A percentile compares a stretch with the other conserved stretches of the same genome.
Evolutionary conservation across 1,140 invertebrate species (phyloP).

Genomic region (Drosophila lini): DNA sequence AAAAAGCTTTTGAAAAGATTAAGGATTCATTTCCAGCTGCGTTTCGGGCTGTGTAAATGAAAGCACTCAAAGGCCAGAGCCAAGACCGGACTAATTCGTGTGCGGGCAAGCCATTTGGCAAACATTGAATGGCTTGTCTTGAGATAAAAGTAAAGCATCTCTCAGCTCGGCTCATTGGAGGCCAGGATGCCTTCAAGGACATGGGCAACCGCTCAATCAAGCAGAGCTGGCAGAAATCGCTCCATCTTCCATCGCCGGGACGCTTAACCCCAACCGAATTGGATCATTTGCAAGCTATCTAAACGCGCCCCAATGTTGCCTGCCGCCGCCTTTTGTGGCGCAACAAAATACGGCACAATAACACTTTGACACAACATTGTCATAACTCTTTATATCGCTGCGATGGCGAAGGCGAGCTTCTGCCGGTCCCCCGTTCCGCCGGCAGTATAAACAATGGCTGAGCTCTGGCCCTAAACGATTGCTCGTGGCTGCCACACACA

Average conservation of each 20-base stretch:
- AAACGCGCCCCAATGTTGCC: conserved; percentile 35
- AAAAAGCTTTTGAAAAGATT: conserved; percentile 46
- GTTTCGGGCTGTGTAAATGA: conserved; percentile 22
- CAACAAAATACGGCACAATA: conserved; percentile 57
- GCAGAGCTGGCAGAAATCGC: conserved; percentile 39
- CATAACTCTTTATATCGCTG: conserved; percentile 51
- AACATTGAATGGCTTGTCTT: conserved; percentile 25
- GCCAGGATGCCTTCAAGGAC: conserved; percentile 20
- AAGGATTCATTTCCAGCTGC: conserved; percentile 17
- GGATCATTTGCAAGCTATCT: conserved; percentile 56
- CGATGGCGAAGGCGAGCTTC: not conserved
- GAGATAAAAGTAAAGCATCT: conserved; percentile 20
- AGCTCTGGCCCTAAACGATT: conserved; percentile 59
- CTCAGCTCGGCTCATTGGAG: not conserved
- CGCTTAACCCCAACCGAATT: conserved; percentile 54
- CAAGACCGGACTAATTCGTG: conserved; percentile 23
- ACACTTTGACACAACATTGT: conserved; percentile 67
- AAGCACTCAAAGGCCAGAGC: conserved; percentile 38
- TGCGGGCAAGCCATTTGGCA: conserved; percentile 17
- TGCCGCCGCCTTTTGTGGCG: conserved; percentile 30
- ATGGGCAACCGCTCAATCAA: conserved; percentile 53
- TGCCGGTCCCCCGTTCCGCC: not conserved
- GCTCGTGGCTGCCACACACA: conserved; percentile 46
- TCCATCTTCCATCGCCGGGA: conserved; percentile 35
- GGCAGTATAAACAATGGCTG: conserved; percentile 47